These are phyloP conservation scores for Atopsyche davidsoni DNA, from an alignment of 1,140 invertebrate species.

Conservation along the genomic window DNA sequence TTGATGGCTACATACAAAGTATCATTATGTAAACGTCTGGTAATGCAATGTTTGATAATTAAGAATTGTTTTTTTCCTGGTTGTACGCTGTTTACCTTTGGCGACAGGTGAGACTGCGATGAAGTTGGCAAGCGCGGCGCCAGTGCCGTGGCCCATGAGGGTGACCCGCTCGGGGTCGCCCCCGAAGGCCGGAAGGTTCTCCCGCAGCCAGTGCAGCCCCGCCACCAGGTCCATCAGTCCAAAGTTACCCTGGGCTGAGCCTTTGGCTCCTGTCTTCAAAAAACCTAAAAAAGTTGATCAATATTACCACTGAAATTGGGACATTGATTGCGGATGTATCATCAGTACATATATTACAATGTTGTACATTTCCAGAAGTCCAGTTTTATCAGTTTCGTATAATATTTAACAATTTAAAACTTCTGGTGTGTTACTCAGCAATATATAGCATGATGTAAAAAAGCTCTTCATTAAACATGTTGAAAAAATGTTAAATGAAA, in stretches of 20 bases:
- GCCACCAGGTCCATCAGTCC: slow-evolving; percentile 91
- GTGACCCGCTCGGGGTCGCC: slow-evolving; percentile 84
- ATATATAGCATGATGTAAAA: no score
- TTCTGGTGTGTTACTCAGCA: no score
- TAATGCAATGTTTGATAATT: no score
- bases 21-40: no score
- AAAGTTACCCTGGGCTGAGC: slow-evolving; percentile 86
- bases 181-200: slow-evolving; percentile 85
- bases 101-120: slow-evolving; percentile 89
- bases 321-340: no score
- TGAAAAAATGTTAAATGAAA: no score
- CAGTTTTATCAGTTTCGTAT: no score
- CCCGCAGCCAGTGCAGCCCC: slow-evolving; percentile 86
- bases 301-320: not conserved
- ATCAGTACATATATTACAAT: no score
- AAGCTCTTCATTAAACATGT: no score
- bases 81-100: slow-evolving; percentile 63
- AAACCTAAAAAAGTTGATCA: slow-evolving; percentile 59
- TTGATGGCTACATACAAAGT: no score
- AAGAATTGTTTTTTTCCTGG: not conserved
- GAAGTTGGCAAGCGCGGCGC: slow-evolving; percentile 89
- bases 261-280: slow-evolving; percentile 79
- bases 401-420: no score
- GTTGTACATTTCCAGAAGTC: no score
- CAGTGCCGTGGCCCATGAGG: slow-evolving; percentile 87